Percentiles rank a stretch among this genome's conserved stretches.
Evolutionary conservation across 2,888 invertebrate species (phyloP).

Genomic region (Caenorhabditis sp.): DNA sequence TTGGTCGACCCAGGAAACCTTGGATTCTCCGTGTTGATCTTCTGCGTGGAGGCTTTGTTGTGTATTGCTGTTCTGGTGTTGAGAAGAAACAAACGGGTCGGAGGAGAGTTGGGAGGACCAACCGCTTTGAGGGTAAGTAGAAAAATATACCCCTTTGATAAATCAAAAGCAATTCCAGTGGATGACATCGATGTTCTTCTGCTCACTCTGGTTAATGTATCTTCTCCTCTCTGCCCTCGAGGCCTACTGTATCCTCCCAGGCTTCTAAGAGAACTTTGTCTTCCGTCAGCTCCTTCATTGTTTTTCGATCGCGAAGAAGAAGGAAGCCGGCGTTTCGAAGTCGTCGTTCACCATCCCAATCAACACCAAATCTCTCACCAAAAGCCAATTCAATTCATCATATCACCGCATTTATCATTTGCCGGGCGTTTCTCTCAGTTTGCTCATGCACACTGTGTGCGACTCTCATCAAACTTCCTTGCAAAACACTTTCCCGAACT

Average conservation of each 20-base stretch:
- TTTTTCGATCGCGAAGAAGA: constrained; percentile 54
- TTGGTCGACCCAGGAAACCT: constrained; percentile 89
- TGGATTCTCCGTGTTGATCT: constrained; percentile 97
- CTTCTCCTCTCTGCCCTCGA: constrained; percentile 94
- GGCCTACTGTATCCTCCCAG: constrained; percentile 93
- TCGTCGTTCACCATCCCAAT: not conserved
- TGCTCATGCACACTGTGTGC: constrained; percentile 44
- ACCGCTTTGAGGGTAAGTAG: constrained; percentile 73
- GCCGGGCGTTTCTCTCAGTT: constrained; percentile 39
- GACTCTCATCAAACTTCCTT: constrained; percentile 30
- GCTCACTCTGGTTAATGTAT: constrained; percentile 94
- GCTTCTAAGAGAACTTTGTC: constrained; percentile 83
- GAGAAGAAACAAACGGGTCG: constrained; percentile 77
- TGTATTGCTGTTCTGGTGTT: constrained; percentile 81
- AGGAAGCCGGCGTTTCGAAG: constrained; percentile 1
- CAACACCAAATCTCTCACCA: constrained; percentile 5
- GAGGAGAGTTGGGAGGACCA: constrained; percentile 83
- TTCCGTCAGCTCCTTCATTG: constrained; percentile 16
- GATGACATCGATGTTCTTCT: constrained; percentile 90
- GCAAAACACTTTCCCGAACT: constrained; percentile 60
- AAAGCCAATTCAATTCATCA: constrained; percentile 41
- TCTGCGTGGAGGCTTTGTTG: constrained; percentile 87
- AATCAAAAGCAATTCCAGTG: no score
- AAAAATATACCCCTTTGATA: no score
- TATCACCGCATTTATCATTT: constrained; percentile 53